phyloP scores from a whole-genome alignment of 2,888 invertebrate species.

The Pammene fasciana region DNA sequence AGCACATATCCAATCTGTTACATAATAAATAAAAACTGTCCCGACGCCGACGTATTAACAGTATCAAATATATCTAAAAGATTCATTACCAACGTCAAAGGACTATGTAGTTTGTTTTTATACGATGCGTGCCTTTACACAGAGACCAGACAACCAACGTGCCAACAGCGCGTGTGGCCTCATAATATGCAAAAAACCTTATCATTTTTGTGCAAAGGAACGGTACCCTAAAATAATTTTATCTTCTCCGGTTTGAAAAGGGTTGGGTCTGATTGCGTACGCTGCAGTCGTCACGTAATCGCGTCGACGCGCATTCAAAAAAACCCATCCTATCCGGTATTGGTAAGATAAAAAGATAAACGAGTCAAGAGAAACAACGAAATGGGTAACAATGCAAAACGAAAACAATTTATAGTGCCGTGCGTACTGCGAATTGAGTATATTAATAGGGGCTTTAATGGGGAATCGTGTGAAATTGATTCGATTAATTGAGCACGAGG shows the following conservation, averaged over 20 bases:
- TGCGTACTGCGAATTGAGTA: conserved; percentile 25
- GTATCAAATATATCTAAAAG: conserved; percentile 2
- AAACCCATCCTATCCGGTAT: conserved; percentile 33
- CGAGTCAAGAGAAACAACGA: conserved; percentile 19
- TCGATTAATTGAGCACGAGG: conserved; percentile 36
- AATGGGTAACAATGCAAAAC: conserved; percentile 34
- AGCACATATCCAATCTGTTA: too few species aligned
- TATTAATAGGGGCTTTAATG: conserved; percentile 26
- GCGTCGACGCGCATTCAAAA: conserved; percentile 10
- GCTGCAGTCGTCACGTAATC: conserved; percentile 38
- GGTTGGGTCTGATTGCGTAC: conserved; percentile 40
- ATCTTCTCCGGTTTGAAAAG: conserved; percentile 30
- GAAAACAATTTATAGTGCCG: conserved; percentile 22
- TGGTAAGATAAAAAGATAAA: conserved; percentile 33
- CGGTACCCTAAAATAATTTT: conserved; percentile 11
- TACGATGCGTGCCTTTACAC: background rate
- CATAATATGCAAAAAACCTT: background rate
- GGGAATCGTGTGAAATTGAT: conserved; percentile 34
- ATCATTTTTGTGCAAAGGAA: conserved; percentile 13
- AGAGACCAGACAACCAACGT: background rate
- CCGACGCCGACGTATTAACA: background rate
- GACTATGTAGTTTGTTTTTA: conserved; percentile 7
- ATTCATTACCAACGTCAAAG: conserved; percentile 1
- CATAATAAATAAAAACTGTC: background rate
- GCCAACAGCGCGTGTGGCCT: conserved; percentile 22